Evolutionary conservation across 2,113 vertebrate species (phyloP), one percentile per base, ranked within the genome.

Genomic region (Galeopterus variegatus): DNA sequence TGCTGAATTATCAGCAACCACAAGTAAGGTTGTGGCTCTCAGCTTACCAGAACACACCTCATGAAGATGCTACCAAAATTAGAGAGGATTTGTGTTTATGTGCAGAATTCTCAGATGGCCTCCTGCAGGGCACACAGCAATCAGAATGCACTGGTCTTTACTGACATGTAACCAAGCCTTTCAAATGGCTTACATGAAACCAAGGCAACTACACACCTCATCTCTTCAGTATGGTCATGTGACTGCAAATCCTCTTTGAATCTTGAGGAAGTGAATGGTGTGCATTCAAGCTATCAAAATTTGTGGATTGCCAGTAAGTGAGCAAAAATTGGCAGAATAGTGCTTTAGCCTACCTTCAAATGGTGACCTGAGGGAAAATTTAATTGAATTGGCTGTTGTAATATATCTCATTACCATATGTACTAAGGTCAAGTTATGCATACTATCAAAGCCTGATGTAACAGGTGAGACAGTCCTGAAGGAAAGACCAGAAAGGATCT

Each of bases 1-100:
- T 93, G 82, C 36, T 93, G 41, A 95, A 89, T 94, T 91, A 93
- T 65, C 45, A 91, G 60, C 60, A 92, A 67, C n/a, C 72, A 92
- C 77, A 72, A 70, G 33, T 88, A 69, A 65, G 60, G 18, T 45
- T 83, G 5, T 64, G 96, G 80, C 13, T 60, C 48, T 95, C 52
- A 60, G 48, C 48, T 41, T 41, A 75, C 41, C 76, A 64, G 14
- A 88, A 91, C 60, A 96, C 95, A 87, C 89, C 48, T 77, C 76
- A 79, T 18, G 79, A 85, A 95, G 94, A 83, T 83, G 60, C 45
- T 81, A 75, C 48, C 91, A 79, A 93, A 93, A 93, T 87, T 87
- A 96, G 64, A 94, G 81, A 90, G 85, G 41, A 88, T 83, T 60
- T 94, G 48, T 93, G 58, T 65, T 93, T 65, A 50, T 41, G 23